Evolutionary conservation across 2,113 vertebrate genomes (phyloP).

Genomic region (Gymnarchus niloticus): DNA sequence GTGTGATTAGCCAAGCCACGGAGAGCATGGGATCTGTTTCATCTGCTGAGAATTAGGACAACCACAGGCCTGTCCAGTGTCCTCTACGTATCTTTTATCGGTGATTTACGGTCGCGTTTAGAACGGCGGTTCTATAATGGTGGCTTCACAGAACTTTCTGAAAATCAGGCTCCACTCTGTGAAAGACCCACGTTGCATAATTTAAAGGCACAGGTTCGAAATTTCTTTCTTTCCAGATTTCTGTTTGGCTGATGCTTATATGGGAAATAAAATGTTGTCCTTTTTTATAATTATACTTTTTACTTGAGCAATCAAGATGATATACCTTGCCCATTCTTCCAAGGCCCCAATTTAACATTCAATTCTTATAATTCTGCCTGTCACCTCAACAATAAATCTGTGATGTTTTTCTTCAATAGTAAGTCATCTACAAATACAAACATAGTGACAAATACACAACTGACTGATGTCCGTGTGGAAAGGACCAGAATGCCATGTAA

Average conservation of each 20-base stretch:
- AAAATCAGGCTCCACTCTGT: background rate
- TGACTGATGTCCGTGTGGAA: background rate
- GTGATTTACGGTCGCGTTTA: background rate
- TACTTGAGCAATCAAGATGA: background rate
- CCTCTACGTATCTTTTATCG: background rate
- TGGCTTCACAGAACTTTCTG: background rate
- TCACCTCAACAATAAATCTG: background rate
- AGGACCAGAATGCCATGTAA: background rate
- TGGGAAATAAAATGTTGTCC: background rate
- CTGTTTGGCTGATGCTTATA: background rate
- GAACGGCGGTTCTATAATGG: background rate
- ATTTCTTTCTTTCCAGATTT: background rate
- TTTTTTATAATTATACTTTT: background rate
- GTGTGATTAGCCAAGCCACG: background rate
- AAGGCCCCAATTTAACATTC: no score
- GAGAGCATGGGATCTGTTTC: background rate
- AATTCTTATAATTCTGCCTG: background rate
- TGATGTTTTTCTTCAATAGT: background rate
- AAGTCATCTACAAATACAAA: background rate
- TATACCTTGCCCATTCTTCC: no score
- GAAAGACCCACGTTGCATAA: background rate
- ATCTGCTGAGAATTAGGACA: slow-evolving; percentile 1
- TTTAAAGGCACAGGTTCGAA: background rate
- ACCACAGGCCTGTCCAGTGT: background rate
- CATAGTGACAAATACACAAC: background rate